Evolutionary conservation across 2,797 vertebrate genomes (phyloP).

Genomic region (Iguana delicatissima): DNA sequence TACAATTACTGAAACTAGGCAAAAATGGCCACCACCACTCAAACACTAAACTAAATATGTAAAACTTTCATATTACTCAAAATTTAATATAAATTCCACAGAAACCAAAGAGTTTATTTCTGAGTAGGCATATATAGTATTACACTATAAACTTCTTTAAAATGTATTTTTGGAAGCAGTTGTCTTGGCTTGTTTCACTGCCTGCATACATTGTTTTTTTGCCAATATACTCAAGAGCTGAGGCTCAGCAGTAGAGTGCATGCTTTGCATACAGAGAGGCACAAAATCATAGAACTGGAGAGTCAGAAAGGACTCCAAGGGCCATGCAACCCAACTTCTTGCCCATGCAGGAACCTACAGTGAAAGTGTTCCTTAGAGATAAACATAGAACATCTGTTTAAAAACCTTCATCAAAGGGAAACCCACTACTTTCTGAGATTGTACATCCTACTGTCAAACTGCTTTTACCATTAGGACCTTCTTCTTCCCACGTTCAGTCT

Average conservation of each 20-base stretch:
- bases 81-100: not conserved
- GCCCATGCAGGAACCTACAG: no score
- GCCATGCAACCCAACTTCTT: no score
- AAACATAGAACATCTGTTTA: no score
- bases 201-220: not conserved
- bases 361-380: no score
- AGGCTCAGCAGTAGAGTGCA: not conserved
- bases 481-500: not conserved
- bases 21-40: not conserved
- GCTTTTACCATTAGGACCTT: no score
- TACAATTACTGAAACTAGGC: not conserved
- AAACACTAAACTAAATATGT: not conserved
- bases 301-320: no score
- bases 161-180: not conserved
- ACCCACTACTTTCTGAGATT: no score
- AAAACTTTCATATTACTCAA: not conserved
- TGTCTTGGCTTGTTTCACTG: not conserved
- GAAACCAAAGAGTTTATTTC: not conserved
- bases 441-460: no score
- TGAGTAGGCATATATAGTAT: no score
- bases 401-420: no score
- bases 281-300: not conserved
- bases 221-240: not conserved
- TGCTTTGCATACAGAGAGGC: not conserved
- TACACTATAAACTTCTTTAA: not conserved